Evolutionary conservation across 2,888 invertebrate species (phyloP), one percentile per base, ranked within the genome.

Genomic region (Schizaphis graminum): DNA sequence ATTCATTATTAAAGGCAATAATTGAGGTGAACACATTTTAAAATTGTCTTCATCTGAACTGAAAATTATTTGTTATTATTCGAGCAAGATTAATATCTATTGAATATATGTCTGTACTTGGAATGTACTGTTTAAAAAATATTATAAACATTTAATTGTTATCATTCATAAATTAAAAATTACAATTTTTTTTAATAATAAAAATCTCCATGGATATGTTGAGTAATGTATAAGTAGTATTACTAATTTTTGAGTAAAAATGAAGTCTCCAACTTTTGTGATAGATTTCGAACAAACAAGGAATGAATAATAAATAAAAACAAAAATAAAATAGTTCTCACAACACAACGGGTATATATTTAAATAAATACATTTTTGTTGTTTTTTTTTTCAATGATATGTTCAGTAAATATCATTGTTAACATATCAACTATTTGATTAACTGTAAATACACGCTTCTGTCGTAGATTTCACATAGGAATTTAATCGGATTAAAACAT

Each of bases 311-410:
- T 41, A 35, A 47, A 86, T 84, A 56, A 91, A 24, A 91, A 86
- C 57, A 86, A 77, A 35, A 91, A 91, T 21, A 47, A 7, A 91
- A 92, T 35, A 88, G 21, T 88, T 88, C 47, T 93, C 89, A 90
- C 57, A 93, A 85, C 61, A 93, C 93, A 93, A 93, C 57, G 85
- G 93, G 85, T 90, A 93, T 90, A 77, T 49, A 35, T 89, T 93
- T 89, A 53, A 93, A 57, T 89, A 93, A 93, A 93, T 90, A 93
- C 93, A 93, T 85, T 90, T 93, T 85, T 47, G 77, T 93, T 84
- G 93, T 86, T 77, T 77, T 89, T 89, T 47, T 57, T 92, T 53
- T 41, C 88, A 89, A 89, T n/a, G 28, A 24, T 56, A 41, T 53
- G 11, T 56, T 89, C n/a, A 44, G 67, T 67, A 88, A 88, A 93